Conservation (phyloP, 2,888 invertebrate genomes). For the Philereme vetulata region DNA sequence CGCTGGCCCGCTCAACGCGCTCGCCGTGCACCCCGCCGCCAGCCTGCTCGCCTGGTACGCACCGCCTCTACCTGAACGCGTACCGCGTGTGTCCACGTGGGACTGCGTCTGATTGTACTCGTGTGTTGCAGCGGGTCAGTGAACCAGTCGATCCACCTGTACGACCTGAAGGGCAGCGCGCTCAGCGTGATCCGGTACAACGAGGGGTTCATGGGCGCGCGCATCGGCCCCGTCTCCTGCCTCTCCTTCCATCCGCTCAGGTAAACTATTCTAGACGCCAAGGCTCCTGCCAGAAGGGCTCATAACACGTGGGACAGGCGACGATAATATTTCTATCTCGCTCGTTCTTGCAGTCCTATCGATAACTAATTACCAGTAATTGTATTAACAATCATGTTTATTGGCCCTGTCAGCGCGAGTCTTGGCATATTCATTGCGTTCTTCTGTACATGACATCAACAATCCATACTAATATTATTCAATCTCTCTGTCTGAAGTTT, state of each 20-base stretch:
- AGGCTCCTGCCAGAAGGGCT: too few relatives aligned
- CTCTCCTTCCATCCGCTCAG: constrained; percentile 94
- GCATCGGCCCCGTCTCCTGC: constrained; percentile 94
- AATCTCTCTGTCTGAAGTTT: too few relatives aligned
- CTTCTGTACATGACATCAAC: too few relatives aligned
- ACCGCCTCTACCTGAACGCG: background rate
- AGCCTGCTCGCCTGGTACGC: constrained; percentile 92
- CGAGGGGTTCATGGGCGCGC: constrained; percentile 93
- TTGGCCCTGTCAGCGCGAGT: too few relatives aligned
- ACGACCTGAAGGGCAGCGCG: constrained; percentile 87
- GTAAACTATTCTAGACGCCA: constrained; percentile 48
- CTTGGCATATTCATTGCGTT: too few relatives aligned
- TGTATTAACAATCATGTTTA: too few relatives aligned
- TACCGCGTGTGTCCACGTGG: too few relatives aligned
- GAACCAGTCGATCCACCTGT: constrained; percentile 91
- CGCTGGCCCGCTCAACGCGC: constrained; percentile 90
- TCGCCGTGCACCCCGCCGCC: constrained; percentile 92
- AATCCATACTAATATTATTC: too few relatives aligned
- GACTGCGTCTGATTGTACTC: background rate
- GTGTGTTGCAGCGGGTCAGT: constrained; percentile 86
- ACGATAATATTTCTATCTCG: too few relatives aligned
- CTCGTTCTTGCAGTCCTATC: too few relatives aligned
- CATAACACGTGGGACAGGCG: too few relatives aligned
- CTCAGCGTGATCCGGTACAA: constrained; percentile 93
- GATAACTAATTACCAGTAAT: too few relatives aligned